Evolutionary conservation across 2,888 invertebrate species (phyloP).

Genomic region (Uropetala carovei): DNA sequence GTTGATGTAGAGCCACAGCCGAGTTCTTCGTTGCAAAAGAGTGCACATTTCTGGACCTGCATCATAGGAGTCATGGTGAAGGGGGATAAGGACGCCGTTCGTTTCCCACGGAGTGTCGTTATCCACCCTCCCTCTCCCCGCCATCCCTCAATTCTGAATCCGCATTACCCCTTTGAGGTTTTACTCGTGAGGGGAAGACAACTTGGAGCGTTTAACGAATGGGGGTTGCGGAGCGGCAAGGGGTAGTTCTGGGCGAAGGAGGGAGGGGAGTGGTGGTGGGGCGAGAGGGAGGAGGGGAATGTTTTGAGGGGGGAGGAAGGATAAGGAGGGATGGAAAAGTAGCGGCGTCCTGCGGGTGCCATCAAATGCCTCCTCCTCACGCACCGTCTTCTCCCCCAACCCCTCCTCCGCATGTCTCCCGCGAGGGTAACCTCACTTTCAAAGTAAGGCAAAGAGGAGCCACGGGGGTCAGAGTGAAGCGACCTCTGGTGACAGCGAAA

Average conservation of each 20-base stretch:
- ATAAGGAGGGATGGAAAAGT: not conserved
- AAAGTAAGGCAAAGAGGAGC: not conserved
- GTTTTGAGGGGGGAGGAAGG: not conserved
- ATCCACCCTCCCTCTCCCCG: not conserved
- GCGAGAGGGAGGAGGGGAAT: not conserved
- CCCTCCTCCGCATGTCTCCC: not conserved
- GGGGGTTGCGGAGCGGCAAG: not conserved
- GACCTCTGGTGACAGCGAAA: not conserved
- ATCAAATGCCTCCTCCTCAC: slow-evolving; percentile 33
- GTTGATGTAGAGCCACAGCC: too few relatives aligned
- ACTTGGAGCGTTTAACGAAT: not conserved
- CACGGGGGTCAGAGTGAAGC: not conserved
- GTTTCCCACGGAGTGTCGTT: too few relatives aligned
- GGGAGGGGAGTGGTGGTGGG: not conserved
- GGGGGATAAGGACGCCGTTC: too few relatives aligned
- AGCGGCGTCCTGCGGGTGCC: slow-evolving; percentile 56
- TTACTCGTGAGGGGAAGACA: not conserved
- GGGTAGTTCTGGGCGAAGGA: not conserved
- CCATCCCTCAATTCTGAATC: not conserved
- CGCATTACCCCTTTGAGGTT: slow-evolving; percentile 43
- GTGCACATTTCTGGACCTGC: too few relatives aligned
- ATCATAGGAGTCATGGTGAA: too few relatives aligned
- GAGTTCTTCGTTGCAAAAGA: too few relatives aligned
- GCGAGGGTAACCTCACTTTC: not conserved
- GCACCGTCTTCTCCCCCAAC: not conserved